Evolutionary conservation across 1,140 invertebrate species (phyloP).

Genomic region (Leptinotarsa lineolata): DNA sequence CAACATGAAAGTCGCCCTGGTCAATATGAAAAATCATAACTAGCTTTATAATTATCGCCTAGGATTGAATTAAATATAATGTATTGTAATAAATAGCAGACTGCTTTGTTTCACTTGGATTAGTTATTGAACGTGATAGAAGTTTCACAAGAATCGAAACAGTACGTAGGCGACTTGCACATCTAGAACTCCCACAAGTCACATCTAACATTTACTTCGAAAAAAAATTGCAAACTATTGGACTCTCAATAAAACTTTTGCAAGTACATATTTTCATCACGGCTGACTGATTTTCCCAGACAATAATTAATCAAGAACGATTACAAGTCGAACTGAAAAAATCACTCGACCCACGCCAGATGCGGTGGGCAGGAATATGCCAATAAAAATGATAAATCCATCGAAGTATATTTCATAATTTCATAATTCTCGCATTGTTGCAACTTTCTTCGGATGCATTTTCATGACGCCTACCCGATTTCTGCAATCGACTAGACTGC

Average conservation of each 20-base stretch:
- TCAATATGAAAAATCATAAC: too few species aligned
- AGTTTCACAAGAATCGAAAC: constrained; percentile 1
- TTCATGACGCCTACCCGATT: constrained; percentile 26
- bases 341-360: constrained; percentile 27
- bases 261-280: constrained; percentile 11
- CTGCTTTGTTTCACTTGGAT: too few species aligned
- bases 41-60: too few species aligned
- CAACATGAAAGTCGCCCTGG: too few species aligned
- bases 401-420: constrained; percentile 35
- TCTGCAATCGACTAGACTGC: constrained; percentile 16
- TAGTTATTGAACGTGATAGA: too few species aligned
- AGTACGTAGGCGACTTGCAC: constrained; percentile 1
- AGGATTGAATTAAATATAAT: too few species aligned
- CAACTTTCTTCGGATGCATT: constrained; percentile 32
- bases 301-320: constrained; percentile 32
- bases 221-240: background rate
- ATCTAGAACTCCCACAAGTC: constrained; percentile 19
- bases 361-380: constrained; percentile 28
- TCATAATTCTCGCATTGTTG: constrained; percentile 37
- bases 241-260: background rate
- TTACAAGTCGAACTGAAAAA: constrained; percentile 31
- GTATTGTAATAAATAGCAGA: too few species aligned
- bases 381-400: constrained; percentile 30
- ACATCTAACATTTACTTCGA: background rate
- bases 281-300: constrained; percentile 33